Percentiles rank a stretch among this genome's conserved stretches.
phyloP scores from a whole-genome alignment of 2,113 vertebrate species.

The Collichthys lucidus region DNA sequence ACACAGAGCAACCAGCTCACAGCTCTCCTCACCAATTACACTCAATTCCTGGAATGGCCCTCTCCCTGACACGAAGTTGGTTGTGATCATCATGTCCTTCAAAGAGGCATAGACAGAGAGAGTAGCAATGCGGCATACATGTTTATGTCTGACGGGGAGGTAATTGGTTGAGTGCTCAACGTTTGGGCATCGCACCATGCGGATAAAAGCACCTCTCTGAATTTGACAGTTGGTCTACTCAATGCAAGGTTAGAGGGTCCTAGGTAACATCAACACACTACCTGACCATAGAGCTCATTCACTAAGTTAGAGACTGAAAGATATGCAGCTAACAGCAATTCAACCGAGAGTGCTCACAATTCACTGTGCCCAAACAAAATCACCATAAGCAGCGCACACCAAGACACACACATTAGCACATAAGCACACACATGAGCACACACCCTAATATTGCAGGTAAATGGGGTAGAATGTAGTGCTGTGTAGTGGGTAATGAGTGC shows the following conservation, averaged over 20 bases:
- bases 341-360: slow-evolving; percentile 42
- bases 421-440: slow-evolving; percentile 12
- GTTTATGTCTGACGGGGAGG: slow-evolving; percentile 52
- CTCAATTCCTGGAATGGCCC: slow-evolving; percentile 68
- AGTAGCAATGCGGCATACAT: slow-evolving; percentile 38
- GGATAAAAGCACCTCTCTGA: slow-evolving; percentile 66
- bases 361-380: slow-evolving; percentile 55
- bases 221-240: slow-evolving; percentile 62
- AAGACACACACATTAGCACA: neutral
- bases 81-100: slow-evolving; percentile 71
- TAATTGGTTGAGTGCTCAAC: slow-evolving; percentile 71
- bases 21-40: slow-evolving; percentile 76
- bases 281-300: slow-evolving; percentile 46
- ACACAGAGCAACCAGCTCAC: slow-evolving; percentile 72
- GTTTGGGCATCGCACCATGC: slow-evolving; percentile 5
- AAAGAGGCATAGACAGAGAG: slow-evolving; percentile 54
- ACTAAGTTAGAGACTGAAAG: slow-evolving; percentile 44
- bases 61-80: slow-evolving; percentile 64
- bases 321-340: slow-evolving; percentile 40
- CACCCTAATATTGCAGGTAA: slow-evolving; percentile 66
- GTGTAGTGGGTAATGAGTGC: slow-evolving; percentile 76
- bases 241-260: slow-evolving; percentile 56
- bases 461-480: slow-evolving; percentile 69
- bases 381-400: slow-evolving; percentile 17
- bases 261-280: slow-evolving; percentile 31